Conservation (phyloP, 2,113 vertebrate genomes). For the Myiagra hebetior region DNA sequence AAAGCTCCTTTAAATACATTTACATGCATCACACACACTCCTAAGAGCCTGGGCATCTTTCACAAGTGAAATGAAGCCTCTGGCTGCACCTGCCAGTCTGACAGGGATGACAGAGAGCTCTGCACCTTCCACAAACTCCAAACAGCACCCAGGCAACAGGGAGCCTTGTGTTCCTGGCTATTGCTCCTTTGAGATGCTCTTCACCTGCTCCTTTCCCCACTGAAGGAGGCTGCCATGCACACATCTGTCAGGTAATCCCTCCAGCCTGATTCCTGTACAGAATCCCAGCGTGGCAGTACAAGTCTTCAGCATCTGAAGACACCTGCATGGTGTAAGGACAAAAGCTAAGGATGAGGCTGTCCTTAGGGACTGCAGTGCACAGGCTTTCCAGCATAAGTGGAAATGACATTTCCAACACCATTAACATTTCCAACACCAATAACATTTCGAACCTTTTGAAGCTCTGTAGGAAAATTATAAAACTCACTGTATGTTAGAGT, state of each 20-base stretch:
- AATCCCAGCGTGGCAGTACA: background rate
- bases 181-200: background rate
- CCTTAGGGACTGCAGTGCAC: background rate
- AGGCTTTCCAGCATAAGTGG: background rate
- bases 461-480: background rate
- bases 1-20: background rate
- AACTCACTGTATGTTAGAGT: accelerated
- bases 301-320: background rate
- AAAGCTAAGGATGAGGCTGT: background rate
- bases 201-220: background rate
- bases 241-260: background rate
- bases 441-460: too few relatives aligned
- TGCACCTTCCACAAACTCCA: background rate
- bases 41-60: background rate
- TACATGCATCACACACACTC: background rate
- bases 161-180: background rate
- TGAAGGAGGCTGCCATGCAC: background rate
- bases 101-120: background rate
- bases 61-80: background rate
- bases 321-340: background rate
- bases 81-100: background rate
- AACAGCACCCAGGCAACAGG: background rate
- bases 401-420: background rate
- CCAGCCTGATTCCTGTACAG: background rate
- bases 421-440: background rate